Evolutionary conservation across 2,113 vertebrate genomes (phyloP).

Genomic region (Ahaetulla prasina): DNA sequence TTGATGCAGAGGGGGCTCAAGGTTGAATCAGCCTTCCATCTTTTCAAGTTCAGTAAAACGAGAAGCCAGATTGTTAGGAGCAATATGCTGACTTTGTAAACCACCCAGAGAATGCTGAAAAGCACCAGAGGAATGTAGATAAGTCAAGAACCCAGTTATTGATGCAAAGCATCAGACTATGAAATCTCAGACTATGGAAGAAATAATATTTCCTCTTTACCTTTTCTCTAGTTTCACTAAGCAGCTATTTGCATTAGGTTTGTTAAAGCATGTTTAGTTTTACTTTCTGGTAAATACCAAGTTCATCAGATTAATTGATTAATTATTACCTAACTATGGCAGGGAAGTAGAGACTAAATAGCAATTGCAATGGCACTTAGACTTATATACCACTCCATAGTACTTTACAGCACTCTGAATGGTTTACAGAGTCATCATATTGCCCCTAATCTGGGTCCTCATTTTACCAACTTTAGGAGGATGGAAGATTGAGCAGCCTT

Average conservation of each 20-base stretch:
- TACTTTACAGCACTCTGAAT: neutral
- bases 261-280: constrained; percentile 28
- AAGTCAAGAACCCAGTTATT: neutral
- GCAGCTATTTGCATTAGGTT: constrained; percentile 53
- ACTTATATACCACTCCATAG: neutral
- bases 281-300: constrained; percentile 23
- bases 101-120: too few species aligned
- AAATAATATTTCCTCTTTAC: neutral
- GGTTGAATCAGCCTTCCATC: too few species aligned
- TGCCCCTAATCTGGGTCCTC: neutral
- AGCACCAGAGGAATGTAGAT: too few species aligned
- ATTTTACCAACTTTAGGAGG: neutral
- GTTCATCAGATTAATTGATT: constrained; percentile 41
- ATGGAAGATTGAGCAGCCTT: neutral
- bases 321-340: constrained; percentile 49
- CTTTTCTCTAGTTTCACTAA: constrained; percentile 16
- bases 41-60: too few species aligned
- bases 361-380: neutral
- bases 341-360: constrained; percentile 42
- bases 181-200: neutral
- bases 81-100: too few species aligned
- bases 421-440: neutral
- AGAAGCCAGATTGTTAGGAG: too few species aligned
- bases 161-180: constrained; percentile 5
- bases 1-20: too few species aligned